Conservation (phyloP, 2,888 invertebrate genomes). For the Agrochola lota region DNA sequence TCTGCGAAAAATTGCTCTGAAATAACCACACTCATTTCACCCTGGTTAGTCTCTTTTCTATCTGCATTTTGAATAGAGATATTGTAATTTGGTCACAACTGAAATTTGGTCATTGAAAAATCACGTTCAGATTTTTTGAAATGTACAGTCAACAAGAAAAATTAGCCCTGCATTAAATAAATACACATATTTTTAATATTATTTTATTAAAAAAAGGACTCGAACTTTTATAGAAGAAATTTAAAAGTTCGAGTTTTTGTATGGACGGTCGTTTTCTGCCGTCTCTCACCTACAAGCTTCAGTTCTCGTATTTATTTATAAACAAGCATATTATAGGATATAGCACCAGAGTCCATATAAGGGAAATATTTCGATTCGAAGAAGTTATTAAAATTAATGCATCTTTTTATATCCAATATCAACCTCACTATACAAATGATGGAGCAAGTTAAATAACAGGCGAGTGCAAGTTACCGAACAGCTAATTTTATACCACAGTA, state of each 20-base stretch:
- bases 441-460: neutral
- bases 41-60: too few species aligned
- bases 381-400: neutral
- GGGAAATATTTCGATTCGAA: neutral
- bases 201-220: neutral
- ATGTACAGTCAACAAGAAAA: neutral
- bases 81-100: neutral
- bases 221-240: too few species aligned
- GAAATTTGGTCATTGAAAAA: too few species aligned
- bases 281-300: too few species aligned
- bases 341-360: neutral
- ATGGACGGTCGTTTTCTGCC: too few species aligned
- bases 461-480: neutral
- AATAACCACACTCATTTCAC: too few species aligned
- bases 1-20: too few species aligned
- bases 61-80: too few species aligned
- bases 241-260: too few species aligned
- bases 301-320: too few species aligned
- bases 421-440: neutral
- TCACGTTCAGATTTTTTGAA: neutral
- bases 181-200: neutral
- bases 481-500: neutral
- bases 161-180: too few species aligned
- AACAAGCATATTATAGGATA: too few species aligned
- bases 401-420: neutral